Conservation (phyloP, 92 coral and sea anemone species). For the Porites cylindrica region DNA sequence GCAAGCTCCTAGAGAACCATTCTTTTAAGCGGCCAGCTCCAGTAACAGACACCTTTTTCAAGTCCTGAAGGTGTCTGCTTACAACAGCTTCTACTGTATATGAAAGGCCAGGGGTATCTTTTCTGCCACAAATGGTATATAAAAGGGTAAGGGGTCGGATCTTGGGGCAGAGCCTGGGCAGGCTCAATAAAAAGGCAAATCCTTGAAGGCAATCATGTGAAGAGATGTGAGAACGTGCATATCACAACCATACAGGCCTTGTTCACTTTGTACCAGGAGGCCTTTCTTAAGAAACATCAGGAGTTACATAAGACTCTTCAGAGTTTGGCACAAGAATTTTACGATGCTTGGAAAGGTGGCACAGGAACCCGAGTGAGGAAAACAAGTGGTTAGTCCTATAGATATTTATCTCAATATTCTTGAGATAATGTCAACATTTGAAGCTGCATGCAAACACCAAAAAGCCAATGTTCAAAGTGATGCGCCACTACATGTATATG, state of each 20-base stretch:
- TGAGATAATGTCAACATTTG: constrained; percentile 58
- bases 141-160: too few relatives aligned
- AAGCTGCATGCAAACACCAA: constrained; percentile 33
- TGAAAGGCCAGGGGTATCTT: too few relatives aligned
- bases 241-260: constrained; percentile 23
- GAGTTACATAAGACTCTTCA: neutral
- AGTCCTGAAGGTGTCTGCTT: too few relatives aligned
- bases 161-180: too few relatives aligned
- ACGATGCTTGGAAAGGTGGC: constrained; percentile 16
- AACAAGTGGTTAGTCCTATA: constrained; percentile 26
- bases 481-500: constrained; percentile 62
- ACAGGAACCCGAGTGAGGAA: neutral
- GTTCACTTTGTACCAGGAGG: constrained; percentile 36
- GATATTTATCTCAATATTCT: neutral
- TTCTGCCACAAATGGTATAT: too few relatives aligned
- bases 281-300: neutral
- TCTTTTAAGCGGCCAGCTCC: too few relatives aligned
- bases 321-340: constrained; percentile 15
- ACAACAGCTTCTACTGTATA: too few relatives aligned
- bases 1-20: too few relatives aligned
- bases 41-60: too few relatives aligned
- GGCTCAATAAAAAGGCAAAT: constrained; percentile 10
- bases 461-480: constrained; percentile 52
- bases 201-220: constrained; percentile 45
- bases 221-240: constrained; percentile 42